Base-by-base conservation (phyloP, 37 sponge, comb jelly and placozoan genomes). In the Theonella swinhoei region DNA sequence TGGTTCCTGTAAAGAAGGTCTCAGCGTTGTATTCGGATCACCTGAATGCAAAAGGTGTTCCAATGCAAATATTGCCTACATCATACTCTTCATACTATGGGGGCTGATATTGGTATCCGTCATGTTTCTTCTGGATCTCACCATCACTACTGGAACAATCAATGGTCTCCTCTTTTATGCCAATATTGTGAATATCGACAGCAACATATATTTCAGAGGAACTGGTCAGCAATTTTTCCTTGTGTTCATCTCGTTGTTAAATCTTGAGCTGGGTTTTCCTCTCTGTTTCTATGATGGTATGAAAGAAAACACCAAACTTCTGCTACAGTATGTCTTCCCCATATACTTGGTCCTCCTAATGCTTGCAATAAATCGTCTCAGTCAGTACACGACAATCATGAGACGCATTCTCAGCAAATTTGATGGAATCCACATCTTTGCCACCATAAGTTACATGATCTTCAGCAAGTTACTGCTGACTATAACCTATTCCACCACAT, bases 241-340 rank as follows among this genome's bases (percentile, higher is more conserved):
- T 36, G 40, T 82, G 25, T 65, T 78, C 20, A 9, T 87, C 35
- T 87, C 88, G 17, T 23, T 87, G 4, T n/a, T 87, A 31, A 91
- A 91, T 62, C 81, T 40, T n/a, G n/a, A n/a, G n/a, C n/a, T n/a
- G n/a, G n/a, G n/a, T n/a, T n/a, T n/a, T n/a, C n/a, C n/a, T n/a
- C 47, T 85, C 24, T 91, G 91, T 31, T 91, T 91, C 64, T 91
- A 54, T 58, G 80, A 91, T 74, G 91, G 88, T 5, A 91, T 87
- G 88, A 71, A 62, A 65, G 88, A 91, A 32, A 64, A 70, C n/a
- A 60, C 63, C 3, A 91, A 83, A 42, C 69, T 47, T 23, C 77
- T 71, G 8, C 75, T 91, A 24, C 83, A 83, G 69, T 82, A 70
- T 54, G 68, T 87, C 42, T 91, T 91, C 47, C 91, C 91, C 2